These are phyloP conservation scores for Chironomus striatipennis DNA, from an alignment of 1,140 invertebrate species.

Conservation along the genomic window DNA sequence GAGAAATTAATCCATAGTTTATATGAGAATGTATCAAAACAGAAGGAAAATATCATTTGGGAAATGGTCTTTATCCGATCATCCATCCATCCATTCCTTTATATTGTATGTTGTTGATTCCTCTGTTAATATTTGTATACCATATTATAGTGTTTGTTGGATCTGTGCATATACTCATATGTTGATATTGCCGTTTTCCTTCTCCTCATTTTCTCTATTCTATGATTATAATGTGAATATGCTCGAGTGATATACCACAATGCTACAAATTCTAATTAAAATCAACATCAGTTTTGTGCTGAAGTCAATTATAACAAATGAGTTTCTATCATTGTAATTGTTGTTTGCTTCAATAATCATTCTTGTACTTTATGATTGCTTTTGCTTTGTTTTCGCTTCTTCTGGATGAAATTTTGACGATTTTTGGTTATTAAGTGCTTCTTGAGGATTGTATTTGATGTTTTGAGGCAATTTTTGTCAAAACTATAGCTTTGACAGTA, in stretches of 20 bases:
- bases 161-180: background rate
- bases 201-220: background rate
- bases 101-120: background rate
- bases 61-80: background rate
- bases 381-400: background rate
- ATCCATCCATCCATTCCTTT: background rate
- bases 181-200: background rate
- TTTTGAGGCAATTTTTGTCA: background rate
- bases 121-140: background rate
- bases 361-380: background rate
- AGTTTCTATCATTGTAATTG: background rate
- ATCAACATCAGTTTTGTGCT: background rate
- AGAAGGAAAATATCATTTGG: background rate
- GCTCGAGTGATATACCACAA: background rate
- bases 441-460: background rate
- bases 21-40: background rate
- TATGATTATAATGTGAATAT: background rate
- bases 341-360: background rate
- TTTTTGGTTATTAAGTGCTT: background rate
- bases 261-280: background rate
- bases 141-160: too few relatives aligned
- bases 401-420: background rate
- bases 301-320: slow-evolving; percentile 1
- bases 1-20: background rate
- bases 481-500: too few relatives aligned